phyloP scores from a whole-genome alignment of 2,797 vertebrate species.

The Sebastes minor region DNA sequence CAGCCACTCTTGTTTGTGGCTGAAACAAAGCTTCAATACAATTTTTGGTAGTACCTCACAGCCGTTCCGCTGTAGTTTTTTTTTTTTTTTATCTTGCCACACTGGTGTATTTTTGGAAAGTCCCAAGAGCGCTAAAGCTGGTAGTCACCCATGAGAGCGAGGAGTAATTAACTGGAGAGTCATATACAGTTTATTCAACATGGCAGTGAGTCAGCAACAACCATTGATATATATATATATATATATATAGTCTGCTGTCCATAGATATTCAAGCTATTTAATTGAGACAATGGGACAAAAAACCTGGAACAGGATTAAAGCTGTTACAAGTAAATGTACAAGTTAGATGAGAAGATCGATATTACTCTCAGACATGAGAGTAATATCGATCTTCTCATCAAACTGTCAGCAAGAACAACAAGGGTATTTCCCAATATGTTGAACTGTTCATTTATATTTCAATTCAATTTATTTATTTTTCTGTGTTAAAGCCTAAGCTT shows the following conservation, averaged over 20 bases:
- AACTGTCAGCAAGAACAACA: too few relatives aligned
- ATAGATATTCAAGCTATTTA: background rate
- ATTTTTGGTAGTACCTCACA: background rate
- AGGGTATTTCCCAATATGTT: too few relatives aligned
- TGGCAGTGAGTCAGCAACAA: background rate
- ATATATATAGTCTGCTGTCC: background rate
- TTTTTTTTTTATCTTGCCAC: background rate
- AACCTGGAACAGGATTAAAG: too few relatives aligned
- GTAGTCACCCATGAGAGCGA: background rate
- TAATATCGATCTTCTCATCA: too few relatives aligned
- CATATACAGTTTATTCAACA: background rate
- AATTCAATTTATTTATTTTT: too few relatives aligned
- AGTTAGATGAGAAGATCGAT: too few relatives aligned
- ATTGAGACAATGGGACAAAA: too few relatives aligned
- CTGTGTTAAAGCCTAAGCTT: background rate
- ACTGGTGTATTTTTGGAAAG: slow-evolving; percentile 29
- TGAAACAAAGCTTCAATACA: slow-evolving; percentile 5
- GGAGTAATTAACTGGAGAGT: slow-evolving; percentile 29
- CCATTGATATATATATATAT: background rate
- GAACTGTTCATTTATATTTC: too few relatives aligned
- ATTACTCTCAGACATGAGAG: too few relatives aligned
- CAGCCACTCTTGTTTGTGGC: background rate
- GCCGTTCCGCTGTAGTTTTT: background rate
- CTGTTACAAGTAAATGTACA: too few relatives aligned
- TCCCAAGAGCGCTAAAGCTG: background rate